Base-by-base conservation (phyloP, 1,140 invertebrate genomes). In the Andricus grossulariae region DNA sequence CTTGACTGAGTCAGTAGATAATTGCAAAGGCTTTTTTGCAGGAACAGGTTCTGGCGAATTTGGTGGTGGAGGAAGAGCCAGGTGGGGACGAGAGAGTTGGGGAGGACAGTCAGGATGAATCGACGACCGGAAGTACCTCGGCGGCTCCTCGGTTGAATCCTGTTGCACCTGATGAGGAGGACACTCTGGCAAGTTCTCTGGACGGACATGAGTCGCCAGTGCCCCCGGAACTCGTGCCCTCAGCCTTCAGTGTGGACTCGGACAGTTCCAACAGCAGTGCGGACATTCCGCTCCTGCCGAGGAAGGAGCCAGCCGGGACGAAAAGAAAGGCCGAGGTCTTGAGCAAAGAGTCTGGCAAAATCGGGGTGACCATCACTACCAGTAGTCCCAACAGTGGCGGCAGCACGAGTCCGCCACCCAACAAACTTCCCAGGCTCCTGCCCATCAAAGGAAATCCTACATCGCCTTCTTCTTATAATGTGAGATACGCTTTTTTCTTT, bases 241-340 rank as follows among this genome's bases (percentile, higher is more conserved):
- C 88, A 0, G 85, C 87, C n/a, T 92, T 92, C 71, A 91, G 89
- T 72, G 93, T 93, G 70, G 93, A 93, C 83, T 94, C 93, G 13
- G 94, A 94, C 78, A 92, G 92, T 86, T 89, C 93, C 54, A 93
- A 91, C 81, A 93, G 93, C 80, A 93, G 93, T 50, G 91, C 92
- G 39, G 90, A 92, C 50, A 90, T 90, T 73, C 92, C 92, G 12
- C 84, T 93, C 39, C 66, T 92, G 39, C 85, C 92, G 18, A 90
- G 92, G 71, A 88, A 84, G 77, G 92, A 93, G 81, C 88, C 89
- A 1, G 86, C 91, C 15, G 94, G 95, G 19, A 94, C 95, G 21
- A 97, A 97, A 88, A 93, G 96, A 75, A 97, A 97, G 90, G 96
- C 96, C 0, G 96, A 97, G 82, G 96, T 97, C 1, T 91, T 97